phyloP scores from a whole-genome alignment of 2,888 invertebrate genomes.

The Chirona hameri region DNA sequence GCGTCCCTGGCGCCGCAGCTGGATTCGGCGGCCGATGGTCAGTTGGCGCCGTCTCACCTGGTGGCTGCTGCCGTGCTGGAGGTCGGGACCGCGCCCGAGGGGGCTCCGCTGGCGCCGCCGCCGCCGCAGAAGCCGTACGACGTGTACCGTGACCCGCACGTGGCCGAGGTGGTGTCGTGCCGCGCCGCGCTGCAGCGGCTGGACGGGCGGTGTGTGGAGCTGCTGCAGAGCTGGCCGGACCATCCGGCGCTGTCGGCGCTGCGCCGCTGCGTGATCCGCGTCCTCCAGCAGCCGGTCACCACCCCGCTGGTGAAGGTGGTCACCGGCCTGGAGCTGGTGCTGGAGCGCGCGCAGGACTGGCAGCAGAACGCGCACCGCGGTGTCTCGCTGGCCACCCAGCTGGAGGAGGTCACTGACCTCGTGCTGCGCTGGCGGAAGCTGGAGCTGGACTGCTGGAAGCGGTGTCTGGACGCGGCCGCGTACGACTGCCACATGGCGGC shows the following conservation, averaged over 20 bases:
- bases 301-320: conserved; percentile 83
- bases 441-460: conserved; percentile 84
- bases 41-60: conserved; percentile 5
- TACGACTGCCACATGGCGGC: conserved; percentile 61
- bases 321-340: conserved; percentile 81
- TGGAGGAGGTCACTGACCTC: conserved; percentile 69
- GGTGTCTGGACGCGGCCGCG: conserved; percentile 66
- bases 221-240: conserved; percentile 79
- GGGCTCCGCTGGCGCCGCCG: conserved; percentile 35
- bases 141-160: conserved; percentile 79
- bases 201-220: conserved; percentile 56
- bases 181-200: conserved; percentile 64
- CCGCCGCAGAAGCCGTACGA: conserved; percentile 52
- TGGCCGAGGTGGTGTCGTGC: conserved; percentile 64
- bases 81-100: conserved; percentile 39
- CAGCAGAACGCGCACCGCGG: conserved; percentile 81
- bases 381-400: conserved; percentile 71
- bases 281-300: conserved; percentile 63
- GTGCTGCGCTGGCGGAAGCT: conserved; percentile 87
- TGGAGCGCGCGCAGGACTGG: conserved; percentile 76
- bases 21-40: conserved; percentile 32
- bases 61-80: conserved; percentile 37
- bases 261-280: conserved; percentile 46
- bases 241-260: conserved; percentile 76
- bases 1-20: conserved; percentile 30